Evolutionary conservation across 2,113 vertebrate species (phyloP), one percentile per base, ranked within the genome.

Genomic region (Perca schrenkii): DNA sequence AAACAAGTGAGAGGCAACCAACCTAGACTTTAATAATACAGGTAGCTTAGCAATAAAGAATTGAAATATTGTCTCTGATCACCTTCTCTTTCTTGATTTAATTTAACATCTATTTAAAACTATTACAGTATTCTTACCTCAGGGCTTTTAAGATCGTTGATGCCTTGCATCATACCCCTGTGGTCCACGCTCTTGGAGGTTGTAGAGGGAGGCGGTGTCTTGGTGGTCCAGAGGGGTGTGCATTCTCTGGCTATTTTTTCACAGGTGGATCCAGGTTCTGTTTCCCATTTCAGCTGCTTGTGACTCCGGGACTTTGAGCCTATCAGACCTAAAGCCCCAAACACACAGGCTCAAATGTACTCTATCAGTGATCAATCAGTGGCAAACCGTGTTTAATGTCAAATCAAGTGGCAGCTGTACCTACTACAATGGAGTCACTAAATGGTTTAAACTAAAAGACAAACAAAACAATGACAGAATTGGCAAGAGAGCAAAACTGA

Each of bases 181-280:
- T 79, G 79, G 21, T 88, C n/a, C 15, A 89, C 86, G 60, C 49
- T 63, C 54, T 76, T 1, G 0, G 92, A 93, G 47, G 36, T 81
- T 78, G 88, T 77, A 61, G 93, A 60, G 13, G 91, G 91, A 57
- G 92, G 88, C 0, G 88, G 88, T 25, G 92, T 73, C 14, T 17
- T 31, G 2, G 14, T 82, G 2, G 82, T 84, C 77, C 69, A 70
- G 46, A 36, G 16, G 21, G 83, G 22, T 12, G 60, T 15, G 54
- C 21, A 52, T 54, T 86, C 66, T 19, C 34, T 57, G 58, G 0
- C 43, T 34, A 25, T 47, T 36, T 52, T 84, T 69, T 62, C 4
- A 10, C 10, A 19, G 52, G 43, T 61, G n/a, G 56, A 54, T 60
- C 28, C 62, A 66, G 71, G 34, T 16, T 81, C 79, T 40, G 40